These are phyloP conservation scores for Dasypolia templi DNA, from an alignment of 2,888 invertebrate genomes.

Conservation along the genomic window DNA sequence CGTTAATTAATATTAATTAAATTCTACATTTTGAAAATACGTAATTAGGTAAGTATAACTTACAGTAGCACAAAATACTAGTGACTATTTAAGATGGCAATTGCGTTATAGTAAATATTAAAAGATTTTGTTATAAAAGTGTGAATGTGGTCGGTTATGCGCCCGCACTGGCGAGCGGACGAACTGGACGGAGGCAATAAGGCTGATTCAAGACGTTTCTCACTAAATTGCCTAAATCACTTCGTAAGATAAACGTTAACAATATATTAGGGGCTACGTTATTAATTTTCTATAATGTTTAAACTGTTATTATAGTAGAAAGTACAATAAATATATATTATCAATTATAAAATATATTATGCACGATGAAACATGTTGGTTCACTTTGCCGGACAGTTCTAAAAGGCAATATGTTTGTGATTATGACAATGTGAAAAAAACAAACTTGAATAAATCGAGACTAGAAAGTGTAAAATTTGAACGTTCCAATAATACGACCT, in stretches of 20 bases:
- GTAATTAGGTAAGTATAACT: slow-evolving; percentile 71
- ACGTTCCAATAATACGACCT: slow-evolving; percentile 79
- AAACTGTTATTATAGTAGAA: slow-evolving; percentile 56
- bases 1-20: slow-evolving; percentile 56
- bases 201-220: slow-evolving; percentile 72
- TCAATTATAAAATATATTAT: slow-evolving; percentile 53
- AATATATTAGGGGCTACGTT: slow-evolving; percentile 60
- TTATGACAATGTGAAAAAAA: slow-evolving; percentile 70
- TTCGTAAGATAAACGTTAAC: slow-evolving; percentile 55
- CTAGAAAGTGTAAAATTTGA: slow-evolving; percentile 87
- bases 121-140: slow-evolving; percentile 54
- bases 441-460: slow-evolving; percentile 85
- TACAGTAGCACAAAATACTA: slow-evolving; percentile 81
- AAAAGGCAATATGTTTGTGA: slow-evolving; percentile 65
- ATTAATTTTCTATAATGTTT: slow-evolving; percentile 61
- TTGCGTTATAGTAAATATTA: slow-evolving; percentile 68
- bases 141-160: slow-evolving; percentile 29
- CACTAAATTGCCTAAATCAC: slow-evolving; percentile 63
- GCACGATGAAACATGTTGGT: slow-evolving; percentile 51
- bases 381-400: slow-evolving; percentile 47
- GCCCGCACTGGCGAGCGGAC: slow-evolving; percentile 22
- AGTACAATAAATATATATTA: slow-evolving; percentile 57
- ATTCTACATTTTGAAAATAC: slow-evolving; percentile 61
- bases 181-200: slow-evolving; percentile 85
- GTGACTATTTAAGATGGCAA: slow-evolving; percentile 87